Base-by-base conservation (phyloP, 2,113 vertebrate genomes). In the Elaphurus davidianus region DNA sequence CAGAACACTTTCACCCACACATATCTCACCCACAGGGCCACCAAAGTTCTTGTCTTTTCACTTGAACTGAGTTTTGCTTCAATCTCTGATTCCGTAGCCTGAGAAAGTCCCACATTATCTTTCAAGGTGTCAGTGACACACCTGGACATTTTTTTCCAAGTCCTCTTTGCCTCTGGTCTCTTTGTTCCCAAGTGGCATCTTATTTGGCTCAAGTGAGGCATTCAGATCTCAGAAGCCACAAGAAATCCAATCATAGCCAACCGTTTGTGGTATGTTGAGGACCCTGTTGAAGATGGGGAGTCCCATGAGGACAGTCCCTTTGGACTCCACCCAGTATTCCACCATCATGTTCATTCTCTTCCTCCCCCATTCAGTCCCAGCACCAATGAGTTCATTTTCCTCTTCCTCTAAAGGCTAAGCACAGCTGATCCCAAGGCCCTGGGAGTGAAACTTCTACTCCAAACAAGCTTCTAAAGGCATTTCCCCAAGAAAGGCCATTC, bases 401-500 rank as follows among this genome's bases (percentile, higher is more conserved):
- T 55, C 59, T 81, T 82, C 33, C 25, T 50, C 47, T 78, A 28
- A 89, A 76, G 40, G 5, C 47, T 88, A 30, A 60, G 28, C 30
- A 19, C 19, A 14, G 5, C 14, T 36, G 10, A 47, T 50, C 47
- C 30, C 8, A 12, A 43, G 23, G 16, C 43, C 47, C 82, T 92
- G 50, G 54, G 57, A 52, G 23, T 5, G 5, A 5, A 57, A 7
- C 67, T 79, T 78, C 90, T 57, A 43, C 47, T 92, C 43, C 82
- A 83, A 17, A 84, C 27, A 76, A 94, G n/a, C 33, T 54, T 90
- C 79, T 50, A 52, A 19, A 55, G 28, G 60, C 40, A 28, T 64
- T 96, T 94, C 79, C 91, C 93, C 36, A 84, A 87, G 91, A 90
- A 93, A 95, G 83, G 59, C 79, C 78, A 23, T 85, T 92, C 30